A percentile compares a stretch with the other conserved stretches of the same genome.
Evolutionary conservation across 2,113 vertebrate species (phyloP).

Genomic region (Emydura subglobosa): DNA sequence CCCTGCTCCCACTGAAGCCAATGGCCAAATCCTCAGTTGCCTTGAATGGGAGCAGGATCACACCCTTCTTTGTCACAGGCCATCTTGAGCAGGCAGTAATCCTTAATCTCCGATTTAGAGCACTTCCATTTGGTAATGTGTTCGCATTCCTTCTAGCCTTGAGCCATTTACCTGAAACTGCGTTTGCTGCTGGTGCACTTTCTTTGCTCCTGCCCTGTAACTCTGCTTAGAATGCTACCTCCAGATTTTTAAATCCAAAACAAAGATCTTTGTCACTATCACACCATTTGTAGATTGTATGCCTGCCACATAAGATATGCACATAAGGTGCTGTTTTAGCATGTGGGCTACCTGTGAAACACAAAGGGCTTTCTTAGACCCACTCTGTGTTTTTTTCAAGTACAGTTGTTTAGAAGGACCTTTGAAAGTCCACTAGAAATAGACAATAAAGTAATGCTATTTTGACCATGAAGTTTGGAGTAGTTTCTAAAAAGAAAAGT

Average conservation of each 20-base stretch:
- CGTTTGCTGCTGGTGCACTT: constrained; percentile 6
- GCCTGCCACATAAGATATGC: not conserved
- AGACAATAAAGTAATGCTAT: not conserved
- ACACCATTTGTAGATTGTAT: not conserved
- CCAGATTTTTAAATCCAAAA: not conserved
- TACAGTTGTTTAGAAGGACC: not conserved
- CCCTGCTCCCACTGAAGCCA: constrained; percentile 1
- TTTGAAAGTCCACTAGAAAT: not conserved
- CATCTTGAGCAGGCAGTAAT: constrained; percentile 47
- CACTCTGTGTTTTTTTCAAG: not conserved
- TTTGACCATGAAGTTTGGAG: not conserved
- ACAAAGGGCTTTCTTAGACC: not conserved
- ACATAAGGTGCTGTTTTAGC: not conserved
- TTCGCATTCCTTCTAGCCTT: constrained; percentile 8
- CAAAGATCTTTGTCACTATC: not conserved
- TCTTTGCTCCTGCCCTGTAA: constrained; percentile 8
- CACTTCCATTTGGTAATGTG: constrained; percentile 43
- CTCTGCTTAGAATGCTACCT: not conserved
- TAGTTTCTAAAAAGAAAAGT: not conserved
- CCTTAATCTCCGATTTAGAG: constrained; percentile 59
- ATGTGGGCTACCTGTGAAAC: not conserved
- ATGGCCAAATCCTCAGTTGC: constrained; percentile 43
- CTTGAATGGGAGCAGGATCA: not conserved
- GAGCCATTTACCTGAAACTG: constrained; percentile 10
- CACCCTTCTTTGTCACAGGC: constrained; percentile 21